Evolutionary conservation across 1,140 invertebrate species (phyloP).

Genomic region (Drosophila funebris): DNA sequence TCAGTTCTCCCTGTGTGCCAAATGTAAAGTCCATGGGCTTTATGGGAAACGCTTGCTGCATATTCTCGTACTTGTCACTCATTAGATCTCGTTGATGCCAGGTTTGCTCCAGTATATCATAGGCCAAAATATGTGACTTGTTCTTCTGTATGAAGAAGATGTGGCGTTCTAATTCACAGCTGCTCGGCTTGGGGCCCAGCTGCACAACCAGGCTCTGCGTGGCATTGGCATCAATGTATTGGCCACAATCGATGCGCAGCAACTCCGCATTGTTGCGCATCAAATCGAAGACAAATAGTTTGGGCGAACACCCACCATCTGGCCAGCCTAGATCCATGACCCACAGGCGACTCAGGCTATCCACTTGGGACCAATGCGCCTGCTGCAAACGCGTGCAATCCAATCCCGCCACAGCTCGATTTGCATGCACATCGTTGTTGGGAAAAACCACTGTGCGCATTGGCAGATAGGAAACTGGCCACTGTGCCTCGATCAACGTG

Average conservation of each 20-base stretch:
- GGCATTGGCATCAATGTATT: slow-evolving; percentile 43
- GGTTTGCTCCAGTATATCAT: slow-evolving; percentile 77
- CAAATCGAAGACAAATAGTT: slow-evolving; percentile 76
- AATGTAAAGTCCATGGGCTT: slow-evolving; percentile 68
- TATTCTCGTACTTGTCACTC: slow-evolving; percentile 65
- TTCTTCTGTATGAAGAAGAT: slow-evolving; percentile 63
- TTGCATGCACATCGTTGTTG: slow-evolving; percentile 51
- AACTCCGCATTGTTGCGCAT: slow-evolving; percentile 71
- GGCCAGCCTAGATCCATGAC: slow-evolving; percentile 73
- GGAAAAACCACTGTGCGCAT: slow-evolving; percentile 68
- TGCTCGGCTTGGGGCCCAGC: slow-evolving; percentile 57
- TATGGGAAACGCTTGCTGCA: slow-evolving; percentile 63
- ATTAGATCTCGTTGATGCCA: slow-evolving; percentile 50
- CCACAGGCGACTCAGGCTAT: slow-evolving; percentile 70
- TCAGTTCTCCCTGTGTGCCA: slow-evolving; percentile 53
- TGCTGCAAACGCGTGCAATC: slow-evolving; percentile 71
- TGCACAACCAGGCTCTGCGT: slow-evolving; percentile 54
- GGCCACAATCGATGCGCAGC: slow-evolving; percentile 68
- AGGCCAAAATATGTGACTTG: slow-evolving; percentile 59
- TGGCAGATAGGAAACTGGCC: slow-evolving; percentile 71
- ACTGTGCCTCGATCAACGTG: slow-evolving; percentile 75
- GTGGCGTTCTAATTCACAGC: slow-evolving; percentile 67
- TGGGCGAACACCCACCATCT: slow-evolving; percentile 49
- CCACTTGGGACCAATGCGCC: slow-evolving; percentile 75
- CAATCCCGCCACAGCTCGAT: slow-evolving; percentile 18